Evolutionary conservation across 2,888 invertebrate genomes (phyloP).

Genomic region (Drosophila meridiana): DNA sequence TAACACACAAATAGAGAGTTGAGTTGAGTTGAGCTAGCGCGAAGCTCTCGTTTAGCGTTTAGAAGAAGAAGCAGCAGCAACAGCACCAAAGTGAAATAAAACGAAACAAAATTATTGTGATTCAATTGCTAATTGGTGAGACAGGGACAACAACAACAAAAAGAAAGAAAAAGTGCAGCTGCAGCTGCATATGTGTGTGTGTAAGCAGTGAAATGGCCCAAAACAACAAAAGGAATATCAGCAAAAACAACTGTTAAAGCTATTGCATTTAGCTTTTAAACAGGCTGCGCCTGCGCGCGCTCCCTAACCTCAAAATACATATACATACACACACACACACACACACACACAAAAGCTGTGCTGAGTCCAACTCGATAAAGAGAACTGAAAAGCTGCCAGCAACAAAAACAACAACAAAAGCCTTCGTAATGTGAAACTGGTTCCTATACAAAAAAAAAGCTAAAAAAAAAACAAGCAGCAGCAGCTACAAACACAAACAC

Average conservation of each 20-base stretch:
- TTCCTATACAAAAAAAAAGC: slow-evolving; percentile 54
- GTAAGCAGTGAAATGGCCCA: slow-evolving; percentile 46
- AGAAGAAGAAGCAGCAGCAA: slow-evolving; percentile 10
- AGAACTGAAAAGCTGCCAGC: slow-evolving; percentile 52
- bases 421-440: slow-evolving; percentile 78
- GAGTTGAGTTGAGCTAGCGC: slow-evolving; percentile 15
- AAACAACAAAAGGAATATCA: slow-evolving; percentile 41
- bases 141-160: slow-evolving; percentile 23
- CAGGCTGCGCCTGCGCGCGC: slow-evolving; percentile 66
- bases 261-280: slow-evolving; percentile 43
- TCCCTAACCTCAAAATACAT: slow-evolving; percentile 68
- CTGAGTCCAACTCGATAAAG: slow-evolving; percentile 50
- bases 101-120: slow-evolving; percentile 50
- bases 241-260: slow-evolving; percentile 29
- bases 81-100: slow-evolving; percentile 2
- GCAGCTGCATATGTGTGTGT: slow-evolving; percentile 12
- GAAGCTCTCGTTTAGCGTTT: slow-evolving; percentile 45
- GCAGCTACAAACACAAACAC: slow-evolving; percentile 33
- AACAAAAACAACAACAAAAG: slow-evolving; percentile 56
- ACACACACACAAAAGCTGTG: slow-evolving; percentile 43
- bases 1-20: slow-evolving; percentile 23
- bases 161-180: slow-evolving; percentile 34
- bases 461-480: slow-evolving; percentile 16
- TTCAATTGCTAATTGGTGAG: slow-evolving; percentile 69
- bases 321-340: slow-evolving; percentile 13